Evolutionary conservation across 2,888 invertebrate species (phyloP).

Genomic region (Ceratothoa steindachneri): DNA sequence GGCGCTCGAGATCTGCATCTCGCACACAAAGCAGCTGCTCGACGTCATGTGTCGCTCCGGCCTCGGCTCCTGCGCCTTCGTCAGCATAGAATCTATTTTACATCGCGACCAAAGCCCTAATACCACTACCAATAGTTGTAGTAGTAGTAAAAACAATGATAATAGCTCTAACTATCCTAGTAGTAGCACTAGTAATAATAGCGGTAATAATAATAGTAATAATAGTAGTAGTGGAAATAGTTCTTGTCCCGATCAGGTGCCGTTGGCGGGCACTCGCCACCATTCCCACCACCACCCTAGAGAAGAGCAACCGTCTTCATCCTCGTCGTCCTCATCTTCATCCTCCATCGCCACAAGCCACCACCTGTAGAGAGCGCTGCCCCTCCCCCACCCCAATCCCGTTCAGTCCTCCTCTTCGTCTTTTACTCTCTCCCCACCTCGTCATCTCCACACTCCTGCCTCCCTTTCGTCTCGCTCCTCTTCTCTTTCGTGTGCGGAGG

Average conservation of each 20-base stretch:
- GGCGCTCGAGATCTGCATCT: constrained; percentile 85
- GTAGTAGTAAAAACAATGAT: background rate
- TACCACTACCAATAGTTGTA: background rate
- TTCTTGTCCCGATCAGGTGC: background rate
- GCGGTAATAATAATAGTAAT: background rate
- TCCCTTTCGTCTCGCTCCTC: background rate
- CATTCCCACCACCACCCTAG: background rate
- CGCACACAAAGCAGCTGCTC: constrained; percentile 83
- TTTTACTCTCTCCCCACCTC: background rate
- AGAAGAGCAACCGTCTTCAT: too few relatives aligned
- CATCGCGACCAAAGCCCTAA: constrained; percentile 48
- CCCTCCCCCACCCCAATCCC: too few relatives aligned
- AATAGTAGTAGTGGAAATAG: background rate
- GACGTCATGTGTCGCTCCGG: constrained; percentile 83
- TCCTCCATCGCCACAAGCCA: background rate
- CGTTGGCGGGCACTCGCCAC: background rate
- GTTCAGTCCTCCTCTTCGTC: too few relatives aligned
- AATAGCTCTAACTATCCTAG: background rate
- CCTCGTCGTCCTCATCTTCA: background rate
- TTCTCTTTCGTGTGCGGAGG: too few relatives aligned
- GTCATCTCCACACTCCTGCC: background rate
- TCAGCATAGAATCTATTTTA: constrained; percentile 68
- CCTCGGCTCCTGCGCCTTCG: constrained; percentile 91
- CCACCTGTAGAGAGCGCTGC: too few relatives aligned
- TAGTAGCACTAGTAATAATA: constrained; percentile 1